Base-by-base conservation (phyloP, 2,797 vertebrate species). In the Steatocranus sp. region DNA sequence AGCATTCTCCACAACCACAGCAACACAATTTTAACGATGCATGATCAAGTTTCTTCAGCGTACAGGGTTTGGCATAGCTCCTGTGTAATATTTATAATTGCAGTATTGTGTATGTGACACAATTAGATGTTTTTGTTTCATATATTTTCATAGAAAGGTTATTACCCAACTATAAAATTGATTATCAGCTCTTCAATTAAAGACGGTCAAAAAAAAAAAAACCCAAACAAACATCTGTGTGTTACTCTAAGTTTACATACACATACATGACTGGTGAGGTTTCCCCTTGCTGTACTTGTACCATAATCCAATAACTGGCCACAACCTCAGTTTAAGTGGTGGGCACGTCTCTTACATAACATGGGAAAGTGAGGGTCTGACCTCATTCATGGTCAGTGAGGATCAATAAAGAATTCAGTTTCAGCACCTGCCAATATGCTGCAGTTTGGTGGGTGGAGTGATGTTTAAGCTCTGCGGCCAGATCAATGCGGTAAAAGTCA, bases 401-500 rank as follows among this genome's bases (percentile, higher is more conserved):
- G 17, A 38, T 78, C 83, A 83, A 92, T 95, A 89, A 90, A 83
- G 70, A 90, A 88, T 90, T 92, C 89, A 76, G 82, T 87, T 89
- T 88, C 54, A 25, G 78, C 87, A 91, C 80, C 88, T 94, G 94
- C 85, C 95, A 92, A 93, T 92, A 93, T 23, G 86, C 81, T 83
- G 54, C 81, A 87, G 86, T 88, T 76, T 83, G 88, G 89, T 90
- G 85, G 86, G 91, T 83, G 92, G 90, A 91, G 80, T 23, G 87
- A 80, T 79, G 87, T 79, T 81, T 84, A 76, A 58, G 86, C 91
- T 92, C 86, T 79, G 79, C 15, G 81, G 88, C 80, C 86, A 41
- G 94, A 96, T 96, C 95, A 91, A 96, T 96, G 90, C n/a, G 79
- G 86, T 77, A 92, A 86, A 93, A 93, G 95, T 94, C 93, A 95